Evolutionary conservation across 2,888 invertebrate species (phyloP).

Genomic region (Piscicola geometra): DNA sequence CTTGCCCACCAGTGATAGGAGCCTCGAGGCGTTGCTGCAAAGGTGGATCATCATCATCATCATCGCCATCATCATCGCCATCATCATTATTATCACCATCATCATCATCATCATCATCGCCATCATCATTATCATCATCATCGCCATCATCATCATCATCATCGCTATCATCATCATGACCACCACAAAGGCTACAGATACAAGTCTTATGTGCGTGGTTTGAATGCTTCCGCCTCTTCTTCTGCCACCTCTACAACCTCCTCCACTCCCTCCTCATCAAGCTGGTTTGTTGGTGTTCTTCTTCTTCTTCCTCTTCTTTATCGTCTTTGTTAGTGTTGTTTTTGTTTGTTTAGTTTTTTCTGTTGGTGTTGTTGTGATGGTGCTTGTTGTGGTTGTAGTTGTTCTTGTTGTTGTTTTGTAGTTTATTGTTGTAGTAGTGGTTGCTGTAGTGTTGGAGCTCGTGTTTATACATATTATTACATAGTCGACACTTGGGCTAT

Average conservation of each 20-base stretch:
- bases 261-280: constrained; percentile 2
- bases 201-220: constrained; percentile 30
- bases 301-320: too few species aligned
- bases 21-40: constrained; percentile 7
- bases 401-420: neutral
- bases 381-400: neutral
- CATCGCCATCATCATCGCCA: constrained; percentile 35
- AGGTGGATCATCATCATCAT: constrained; percentile 23
- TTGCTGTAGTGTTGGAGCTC: too few species aligned
- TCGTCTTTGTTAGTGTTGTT: too few species aligned
- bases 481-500: too few species aligned
- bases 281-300: constrained; percentile 25
- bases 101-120: neutral
- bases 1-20: constrained; percentile 19
- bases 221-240: constrained; percentile 31
- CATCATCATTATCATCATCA: neutral
- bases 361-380: neutral
- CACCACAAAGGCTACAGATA: constrained; percentile 21
- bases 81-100: constrained; percentile 32
- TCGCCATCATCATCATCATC: constrained; percentile 35
- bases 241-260: constrained; percentile 13
- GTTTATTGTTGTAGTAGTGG: neutral
- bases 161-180: constrained; percentile 31
- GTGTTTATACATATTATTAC: too few species aligned
- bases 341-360: neutral